Evolutionary conservation across 92 coral and sea anemone species (phyloP), one percentile per base, ranked within the genome.

Genomic region (Muricea muricata): DNA sequence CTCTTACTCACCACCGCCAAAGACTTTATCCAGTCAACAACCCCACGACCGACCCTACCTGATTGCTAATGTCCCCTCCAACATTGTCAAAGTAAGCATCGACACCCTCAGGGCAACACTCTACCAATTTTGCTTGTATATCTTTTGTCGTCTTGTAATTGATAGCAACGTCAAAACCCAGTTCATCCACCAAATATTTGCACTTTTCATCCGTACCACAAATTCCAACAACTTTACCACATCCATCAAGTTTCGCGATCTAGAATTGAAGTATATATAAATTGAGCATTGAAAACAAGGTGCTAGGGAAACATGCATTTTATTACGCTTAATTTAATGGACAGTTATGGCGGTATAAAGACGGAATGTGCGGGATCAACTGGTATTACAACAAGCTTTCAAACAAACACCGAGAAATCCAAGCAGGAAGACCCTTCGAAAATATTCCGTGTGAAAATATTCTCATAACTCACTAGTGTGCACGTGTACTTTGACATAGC

Each of bases 71-170:
- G n/a, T 88, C 89, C 28, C 98, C 98, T 21, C 98, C 98, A 41
- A 94, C 98, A 87, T 92, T 92, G 81, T 94, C 98, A 82, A 94
- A 94, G 88, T 94, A 94, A 75, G 86, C 97, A 89, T 94, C 98
- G 61, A 94, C 88, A 47, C 97, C 98, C 12, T 78, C 73, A 6
- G 92, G 94, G 31, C 97, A 94, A 63, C 82, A 69, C 25, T 73
- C 20, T 17, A 54, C 40, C 73, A 94, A 57, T 23, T 91, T 88
- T 82, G 83, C 65, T 17, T 61, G 52, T 37, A 93, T 80, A 46
- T 84, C 76, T 40, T 70, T 55, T 28, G 86, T 77, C 48, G 94
- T 90, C 86, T 91, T 94, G 81, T 94, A 94, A 89, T 94, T 94
- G 81, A 94, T 89, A 33, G 97, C 93, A 29, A 34, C 86, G 82